Evolutionary conservation across 2,888 invertebrate genomes (phyloP), one percentile per base, ranked within the genome.

Genomic region (Oeneis ivallda): DNA sequence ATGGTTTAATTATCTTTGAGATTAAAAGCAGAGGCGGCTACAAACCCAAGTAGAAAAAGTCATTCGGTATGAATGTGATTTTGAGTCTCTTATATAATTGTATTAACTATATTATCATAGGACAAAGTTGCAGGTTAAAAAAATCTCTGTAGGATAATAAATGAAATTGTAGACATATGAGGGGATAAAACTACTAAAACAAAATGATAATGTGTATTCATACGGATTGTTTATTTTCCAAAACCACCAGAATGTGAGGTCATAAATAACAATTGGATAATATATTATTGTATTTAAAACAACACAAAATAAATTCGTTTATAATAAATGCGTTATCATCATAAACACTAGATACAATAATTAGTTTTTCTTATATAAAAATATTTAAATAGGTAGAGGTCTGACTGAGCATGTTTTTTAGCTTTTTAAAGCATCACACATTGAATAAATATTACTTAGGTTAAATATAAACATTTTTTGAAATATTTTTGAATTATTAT

Each of bases 221-320:
- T 66, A 63, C 66, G 62, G 67, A 62, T 68, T 65, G 58, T 64
- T 67, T 67, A 72, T 71, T 78, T 78, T 75, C 71, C 70, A 73
- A 81, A 78, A 80, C 75, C 71, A 74, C 79, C 77, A 78, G 74
- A 76, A 70, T 64, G 71, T 74, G 72, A 76, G 79, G 76, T 76
- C 76, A 75, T 76, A 77, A 76, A 73, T 79, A 83, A 84, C 79
- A 82, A 74, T 77, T 75, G 75, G 76, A 70, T 78, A 78, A 77
- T 68, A 49, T 50, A 50, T 66, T 68, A 66, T 26, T 60, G 63
- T 69, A 68, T 72, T 74, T 71, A 74, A 79, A 79, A 75, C 74
- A 85, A 85, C 82, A 85, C 76, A 84, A 89, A 87, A 86, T 89
- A 90, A 91, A 90, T 90, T 91, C 90, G 87, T 84, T 88, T 85